Percentiles rank a stretch among this genome's conserved stretches.
These are phyloP conservation scores for Clarias fuscus DNA, from an alignment of 2,797 vertebrate genomes.

Conservation along the genomic window DNA sequence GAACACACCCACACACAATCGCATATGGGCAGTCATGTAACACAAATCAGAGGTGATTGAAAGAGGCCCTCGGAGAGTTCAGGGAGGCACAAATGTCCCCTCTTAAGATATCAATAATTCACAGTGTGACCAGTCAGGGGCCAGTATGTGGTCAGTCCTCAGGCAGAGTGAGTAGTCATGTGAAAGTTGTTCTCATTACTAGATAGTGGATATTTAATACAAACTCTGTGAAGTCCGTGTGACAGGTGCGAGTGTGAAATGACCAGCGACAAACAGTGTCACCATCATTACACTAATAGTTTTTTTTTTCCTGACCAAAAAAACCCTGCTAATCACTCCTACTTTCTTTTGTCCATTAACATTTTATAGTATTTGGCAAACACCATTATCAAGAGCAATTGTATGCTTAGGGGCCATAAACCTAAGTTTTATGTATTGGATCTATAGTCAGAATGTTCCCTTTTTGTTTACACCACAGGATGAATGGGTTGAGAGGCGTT, in stretches of 20 bases:
- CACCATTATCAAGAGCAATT: neutral
- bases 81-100: slow-evolving; percentile 67
- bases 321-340: neutral
- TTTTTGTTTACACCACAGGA: slow-evolving; percentile 11
- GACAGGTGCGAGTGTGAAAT: slow-evolving; percentile 51
- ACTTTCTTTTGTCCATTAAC: neutral
- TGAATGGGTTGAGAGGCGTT: neutral
- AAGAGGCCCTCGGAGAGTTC: slow-evolving; percentile 69
- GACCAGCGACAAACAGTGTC: slow-evolving; percentile 38
- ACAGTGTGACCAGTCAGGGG: slow-evolving; percentile 60
- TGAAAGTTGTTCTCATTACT: slow-evolving; percentile 46
- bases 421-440: neutral
- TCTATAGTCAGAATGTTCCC: neutral
- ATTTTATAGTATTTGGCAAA: slow-evolving; percentile 8
- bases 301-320: neutral
- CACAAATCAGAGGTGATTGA: slow-evolving; percentile 78
- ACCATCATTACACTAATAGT: slow-evolving; percentile 47
- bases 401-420: neutral
- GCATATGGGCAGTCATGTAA: slow-evolving; percentile 74
- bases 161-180: slow-evolving; percentile 52
- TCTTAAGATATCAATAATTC: slow-evolving; percentile 82
- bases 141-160: slow-evolving; percentile 51
- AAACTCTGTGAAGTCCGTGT: slow-evolving; percentile 42
- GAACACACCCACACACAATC: slow-evolving; percentile 56
- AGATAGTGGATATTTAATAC: slow-evolving; percentile 46